These are phyloP conservation scores for Morpho deidamia DNA, from an alignment of 2,888 invertebrate genomes.

Conservation along the genomic window DNA sequence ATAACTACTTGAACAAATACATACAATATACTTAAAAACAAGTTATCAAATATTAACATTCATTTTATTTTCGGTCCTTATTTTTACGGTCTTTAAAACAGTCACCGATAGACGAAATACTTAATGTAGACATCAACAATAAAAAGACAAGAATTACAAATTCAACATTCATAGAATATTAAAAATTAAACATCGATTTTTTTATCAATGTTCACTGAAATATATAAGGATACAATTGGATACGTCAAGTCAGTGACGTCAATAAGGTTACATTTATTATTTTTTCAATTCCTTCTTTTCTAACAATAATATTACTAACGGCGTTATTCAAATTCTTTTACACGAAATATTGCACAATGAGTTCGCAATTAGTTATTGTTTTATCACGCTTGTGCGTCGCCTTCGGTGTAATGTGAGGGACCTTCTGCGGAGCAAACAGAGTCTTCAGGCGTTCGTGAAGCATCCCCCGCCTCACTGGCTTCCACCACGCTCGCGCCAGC, in stretches of 20 bases:
- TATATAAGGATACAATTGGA: neutral
- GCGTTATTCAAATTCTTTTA: neutral
- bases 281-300: conserved; percentile 15
- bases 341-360: too few relatives aligned
- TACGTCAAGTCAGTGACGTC: too few relatives aligned
- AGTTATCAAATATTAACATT: too few relatives aligned
- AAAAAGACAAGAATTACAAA: conserved; percentile 18
- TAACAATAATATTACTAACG: conserved; percentile 12
- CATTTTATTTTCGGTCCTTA: too few relatives aligned
- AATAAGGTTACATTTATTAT: neutral
- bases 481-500: conserved; percentile 77
- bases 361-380: neutral
- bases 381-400: conserved; percentile 69
- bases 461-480: conserved; percentile 84
- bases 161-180: conserved; percentile 19
- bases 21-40: too few relatives aligned
- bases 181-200: conserved; percentile 11
- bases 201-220: neutral
- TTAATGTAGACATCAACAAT: conserved; percentile 10
- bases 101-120: neutral
- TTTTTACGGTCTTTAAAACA: too few relatives aligned
- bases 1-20: too few relatives aligned
- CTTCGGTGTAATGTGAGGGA: conserved; percentile 82
- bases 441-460: conserved; percentile 93
- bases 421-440: conserved; percentile 94